Evolutionary conservation across 2,888 invertebrate genomes (phyloP).

Genomic region (Diarsia mendica): DNA sequence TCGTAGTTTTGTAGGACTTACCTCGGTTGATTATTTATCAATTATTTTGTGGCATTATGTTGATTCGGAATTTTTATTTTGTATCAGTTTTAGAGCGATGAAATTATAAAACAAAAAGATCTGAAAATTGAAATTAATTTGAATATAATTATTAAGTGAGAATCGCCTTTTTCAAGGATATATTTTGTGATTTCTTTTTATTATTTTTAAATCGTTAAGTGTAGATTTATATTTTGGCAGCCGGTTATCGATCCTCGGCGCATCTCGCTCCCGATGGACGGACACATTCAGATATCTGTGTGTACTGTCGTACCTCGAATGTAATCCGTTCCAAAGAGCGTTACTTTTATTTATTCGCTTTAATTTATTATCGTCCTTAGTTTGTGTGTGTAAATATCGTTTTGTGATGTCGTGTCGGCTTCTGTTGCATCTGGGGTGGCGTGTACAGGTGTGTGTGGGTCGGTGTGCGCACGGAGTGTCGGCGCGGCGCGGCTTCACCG

Average conservation of each 20-base stretch:
- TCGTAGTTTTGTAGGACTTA: constrained; percentile 38
- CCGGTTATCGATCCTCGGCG: constrained; percentile 54
- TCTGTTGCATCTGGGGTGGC: constrained; percentile 69
- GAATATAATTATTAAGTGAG: constrained; percentile 52
- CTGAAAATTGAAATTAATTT: constrained; percentile 40
- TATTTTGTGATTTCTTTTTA: constrained; percentile 66
- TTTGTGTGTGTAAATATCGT: constrained; percentile 70
- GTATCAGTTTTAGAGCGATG: constrained; percentile 38
- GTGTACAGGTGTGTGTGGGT: constrained; percentile 61
- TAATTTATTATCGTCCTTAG: constrained; percentile 79
- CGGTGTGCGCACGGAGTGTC: constrained; percentile 18
- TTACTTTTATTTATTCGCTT: constrained; percentile 83
- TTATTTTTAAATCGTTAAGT: constrained; percentile 63
- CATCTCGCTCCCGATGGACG: constrained; percentile 60
- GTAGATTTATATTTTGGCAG: constrained; percentile 55
- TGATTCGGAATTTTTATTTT: constrained; percentile 38
- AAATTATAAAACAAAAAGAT: constrained; percentile 33
- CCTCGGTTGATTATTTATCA: constrained; percentile 49
- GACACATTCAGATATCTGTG: constrained; percentile 68
- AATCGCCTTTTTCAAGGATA: constrained; percentile 69
- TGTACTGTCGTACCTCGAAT: constrained; percentile 78
- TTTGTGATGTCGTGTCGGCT: constrained; percentile 65
- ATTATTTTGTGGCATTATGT: constrained; percentile 48
- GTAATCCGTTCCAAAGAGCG: constrained; percentile 88
- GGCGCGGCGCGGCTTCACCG: constrained; percentile 54